A percentile compares a stretch with the other conserved stretches of the same genome.
Evolutionary conservation across 2,113 vertebrate species (phyloP).

Genomic region (Grus americana): DNA sequence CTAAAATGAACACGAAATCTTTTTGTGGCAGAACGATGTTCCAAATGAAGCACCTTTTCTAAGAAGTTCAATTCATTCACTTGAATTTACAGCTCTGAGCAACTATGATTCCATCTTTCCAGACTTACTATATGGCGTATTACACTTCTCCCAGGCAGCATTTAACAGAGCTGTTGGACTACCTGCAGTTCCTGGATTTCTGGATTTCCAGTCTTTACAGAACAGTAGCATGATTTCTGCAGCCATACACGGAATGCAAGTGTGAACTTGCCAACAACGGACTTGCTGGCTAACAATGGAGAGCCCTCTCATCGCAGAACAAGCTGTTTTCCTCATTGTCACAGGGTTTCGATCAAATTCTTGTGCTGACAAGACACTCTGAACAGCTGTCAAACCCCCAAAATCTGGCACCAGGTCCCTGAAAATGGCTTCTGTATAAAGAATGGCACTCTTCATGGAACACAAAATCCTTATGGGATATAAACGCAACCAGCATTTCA

Average conservation of each 20-base stretch:
- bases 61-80: not conserved
- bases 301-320: not conserved
- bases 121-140: fast-evolving
- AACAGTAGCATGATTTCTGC: not conserved
- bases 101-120: not conserved
- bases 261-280: not conserved
- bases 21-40: not conserved
- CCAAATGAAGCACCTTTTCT: not conserved
- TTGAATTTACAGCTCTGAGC: not conserved
- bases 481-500: not conserved
- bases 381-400: not conserved
- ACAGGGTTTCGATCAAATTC: slow-evolving; percentile 30
- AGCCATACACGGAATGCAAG: not conserved
- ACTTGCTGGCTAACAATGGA: not conserved
- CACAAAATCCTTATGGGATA: not conserved
- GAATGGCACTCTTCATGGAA: not conserved
- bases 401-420: not conserved
- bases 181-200: not conserved
- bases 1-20: not conserved
- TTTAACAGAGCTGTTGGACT: not conserved
- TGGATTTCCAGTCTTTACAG: not conserved
- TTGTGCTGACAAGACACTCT: slow-evolving; percentile 30
- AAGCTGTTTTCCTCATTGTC: slow-evolving; percentile 6
- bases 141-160: not conserved
- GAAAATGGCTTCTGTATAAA: not conserved